Conservation (phyloP, 2,113 vertebrate species). For the Naja naja region DNA sequence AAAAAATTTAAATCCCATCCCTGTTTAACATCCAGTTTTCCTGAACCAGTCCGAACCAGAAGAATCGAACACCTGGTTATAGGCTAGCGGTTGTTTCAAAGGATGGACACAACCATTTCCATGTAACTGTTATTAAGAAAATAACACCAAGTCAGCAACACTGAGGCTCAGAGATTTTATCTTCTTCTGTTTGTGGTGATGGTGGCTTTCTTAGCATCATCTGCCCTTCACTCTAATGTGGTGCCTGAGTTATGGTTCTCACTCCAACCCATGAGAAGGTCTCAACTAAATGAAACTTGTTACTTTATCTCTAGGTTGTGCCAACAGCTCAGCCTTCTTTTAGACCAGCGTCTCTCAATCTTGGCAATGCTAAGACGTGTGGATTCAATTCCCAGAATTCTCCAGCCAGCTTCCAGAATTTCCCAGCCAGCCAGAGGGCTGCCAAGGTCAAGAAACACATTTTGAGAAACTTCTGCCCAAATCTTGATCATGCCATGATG, state of each 20-base stretch:
- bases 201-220: neutral
- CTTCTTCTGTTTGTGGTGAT: neutral
- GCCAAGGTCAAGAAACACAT: no score
- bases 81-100: neutral
- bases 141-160: neutral
- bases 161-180: neutral
- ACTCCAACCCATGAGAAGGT: neutral
- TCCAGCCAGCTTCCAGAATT: no score
- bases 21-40: no score
- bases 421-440: no score
- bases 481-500: neutral
- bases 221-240: neutral
- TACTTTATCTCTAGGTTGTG: neutral
- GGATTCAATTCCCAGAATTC: no score
- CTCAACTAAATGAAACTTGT: neutral
- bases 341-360: no score
- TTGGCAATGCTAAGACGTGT: no score
- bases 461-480: neutral
- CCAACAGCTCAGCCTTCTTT: neutral
- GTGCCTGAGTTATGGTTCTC: neutral
- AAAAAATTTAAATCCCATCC: no score
- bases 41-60: no score
- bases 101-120: neutral
- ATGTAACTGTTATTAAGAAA: neutral
- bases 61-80: no score